Base-by-base conservation (phyloP, 2,888 invertebrate genomes). In the Hypena proboscidalis region DNA sequence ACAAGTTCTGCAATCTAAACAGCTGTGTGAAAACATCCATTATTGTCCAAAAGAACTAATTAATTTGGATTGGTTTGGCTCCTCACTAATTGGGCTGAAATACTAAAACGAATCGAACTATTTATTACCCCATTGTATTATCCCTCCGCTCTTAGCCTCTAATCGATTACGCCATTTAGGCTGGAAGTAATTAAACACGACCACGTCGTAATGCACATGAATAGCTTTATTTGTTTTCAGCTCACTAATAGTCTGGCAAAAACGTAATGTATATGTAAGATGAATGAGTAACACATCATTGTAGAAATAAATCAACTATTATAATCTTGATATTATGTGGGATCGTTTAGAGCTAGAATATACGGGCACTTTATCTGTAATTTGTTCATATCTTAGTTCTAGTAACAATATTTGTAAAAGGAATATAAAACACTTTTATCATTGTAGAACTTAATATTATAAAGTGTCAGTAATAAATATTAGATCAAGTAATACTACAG, bases 151-250 rank as follows among this genome's bases (percentile, higher is more conserved):
- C n/a, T 26, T 27, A 17, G 36, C 26, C 35, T 31, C 23, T 45
- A 63, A 63, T 55, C 46, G 48, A 58, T 59, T 44, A 39, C 25
- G n/a, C 27, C 27, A 49, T 57, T 54, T 51, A 41, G 34, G 27
- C 8, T 45, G 10, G 11, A 27, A 41, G 52, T 47, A 52, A 47
- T 61, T 49, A 63, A 62, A 62, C 43, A 51, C 39, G 35, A 30
- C 41, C 44, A 52, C 51, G 42, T 34, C 21, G n/a, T n/a, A 49
- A 46, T 47, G 47, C 49, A 58, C 44, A 15, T 23, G 15, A 35
- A 42, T 27, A 42, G 23, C 26, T 45, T 58, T 41, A 27, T 45
- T 23, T 14, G 11, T 33, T 41, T 37, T 20, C 13, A 33, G 8
- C n/a, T 29, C 27, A 33, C 22, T 25, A 9, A 23, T 39, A 39